These are phyloP conservation scores for Eulacestoma nigropectus DNA, from an alignment of 2,113 vertebrate genomes.

Conservation along the genomic window DNA sequence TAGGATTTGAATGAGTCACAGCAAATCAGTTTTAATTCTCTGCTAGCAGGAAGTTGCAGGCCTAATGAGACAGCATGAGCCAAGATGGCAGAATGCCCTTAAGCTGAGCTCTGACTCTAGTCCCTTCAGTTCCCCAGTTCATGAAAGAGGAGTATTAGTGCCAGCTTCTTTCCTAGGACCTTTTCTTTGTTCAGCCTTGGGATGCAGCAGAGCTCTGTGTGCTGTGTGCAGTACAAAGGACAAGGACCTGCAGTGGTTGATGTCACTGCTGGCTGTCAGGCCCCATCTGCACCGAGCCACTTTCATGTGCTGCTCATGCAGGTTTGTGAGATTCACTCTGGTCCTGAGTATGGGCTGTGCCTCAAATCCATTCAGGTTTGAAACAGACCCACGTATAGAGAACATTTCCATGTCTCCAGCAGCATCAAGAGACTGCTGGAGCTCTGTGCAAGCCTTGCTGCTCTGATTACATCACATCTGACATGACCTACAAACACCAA, in stretches of 20 bases:
- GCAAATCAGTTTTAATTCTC: constrained; percentile 27
- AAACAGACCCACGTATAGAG: background rate
- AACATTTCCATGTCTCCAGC: constrained; percentile 14
- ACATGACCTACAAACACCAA: constrained; percentile 67
- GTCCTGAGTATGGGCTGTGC: background rate
- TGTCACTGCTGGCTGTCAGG: constrained; percentile 9
- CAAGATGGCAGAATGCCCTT: constrained; percentile 16
- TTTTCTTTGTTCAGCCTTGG: background rate
- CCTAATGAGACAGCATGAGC: background rate
- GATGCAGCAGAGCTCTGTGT: background rate
- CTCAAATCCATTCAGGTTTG: background rate
- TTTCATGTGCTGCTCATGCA: background rate
- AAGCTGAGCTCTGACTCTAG: background rate
- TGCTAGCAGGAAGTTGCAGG: constrained; percentile 11
- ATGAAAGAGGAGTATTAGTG: background rate
- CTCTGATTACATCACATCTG: constrained; percentile 64
- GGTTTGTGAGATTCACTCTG: background rate
- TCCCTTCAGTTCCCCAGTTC: background rate
- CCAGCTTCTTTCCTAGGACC: background rate
- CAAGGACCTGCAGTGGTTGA: background rate
- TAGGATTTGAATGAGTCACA: constrained; percentile 17
- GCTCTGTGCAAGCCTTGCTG: constrained; percentile 37
- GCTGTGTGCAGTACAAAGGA: background rate
- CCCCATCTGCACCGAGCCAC: background rate
- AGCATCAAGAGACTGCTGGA: constrained; percentile 14